Percentiles rank a stretch among this genome's conserved stretches.
Conservation (phyloP, 2,888 invertebrate genomes). For the Zaprionus bogoriensis region DNA sequence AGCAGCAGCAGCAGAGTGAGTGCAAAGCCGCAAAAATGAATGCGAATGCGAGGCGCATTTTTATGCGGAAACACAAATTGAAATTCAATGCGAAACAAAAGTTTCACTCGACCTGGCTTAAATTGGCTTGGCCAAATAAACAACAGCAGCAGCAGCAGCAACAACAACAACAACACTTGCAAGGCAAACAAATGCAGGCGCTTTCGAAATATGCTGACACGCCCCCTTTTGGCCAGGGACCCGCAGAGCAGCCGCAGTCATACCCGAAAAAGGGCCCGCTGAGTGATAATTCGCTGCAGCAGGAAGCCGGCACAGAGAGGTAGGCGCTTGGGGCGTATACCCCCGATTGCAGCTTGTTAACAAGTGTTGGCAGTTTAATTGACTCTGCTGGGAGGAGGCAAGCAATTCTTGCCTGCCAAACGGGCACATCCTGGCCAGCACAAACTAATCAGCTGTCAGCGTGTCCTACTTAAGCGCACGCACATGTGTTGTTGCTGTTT, state of each 20-base stretch:
- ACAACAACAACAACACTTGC: conserved; percentile 37
- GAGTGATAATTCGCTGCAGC: conserved; percentile 59
- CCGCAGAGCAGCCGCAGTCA: not conserved
- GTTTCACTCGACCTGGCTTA: conserved; percentile 37
- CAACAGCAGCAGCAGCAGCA: conserved; percentile 50
- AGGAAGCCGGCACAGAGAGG: conserved; percentile 16
- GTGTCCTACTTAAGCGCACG: conserved; percentile 64
- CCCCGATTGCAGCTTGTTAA: conserved; percentile 80
- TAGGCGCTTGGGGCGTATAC: conserved; percentile 76
- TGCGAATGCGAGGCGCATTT: conserved; percentile 56
- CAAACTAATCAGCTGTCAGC: conserved; percentile 67
- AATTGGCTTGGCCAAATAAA: conserved; percentile 68
- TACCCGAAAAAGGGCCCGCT: conserved; percentile 4
- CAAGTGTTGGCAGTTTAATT: conserved; percentile 81
- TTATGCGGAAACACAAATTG: conserved; percentile 78
- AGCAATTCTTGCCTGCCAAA: not conserved
- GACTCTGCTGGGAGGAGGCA: conserved; percentile 51
- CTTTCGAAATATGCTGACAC: conserved; percentile 57
- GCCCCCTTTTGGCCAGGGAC: no score
- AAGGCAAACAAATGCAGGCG: conserved; percentile 54
- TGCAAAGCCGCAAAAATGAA: conserved; percentile 50
- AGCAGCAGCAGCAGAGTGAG: conserved; percentile 51
- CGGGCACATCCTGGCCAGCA: conserved; percentile 51
- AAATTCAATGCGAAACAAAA: conserved; percentile 74
- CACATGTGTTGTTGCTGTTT: conserved; percentile 17